phyloP scores from a whole-genome alignment of 2,797 vertebrate genomes.

The Craterocephalus amniculus region DNA sequence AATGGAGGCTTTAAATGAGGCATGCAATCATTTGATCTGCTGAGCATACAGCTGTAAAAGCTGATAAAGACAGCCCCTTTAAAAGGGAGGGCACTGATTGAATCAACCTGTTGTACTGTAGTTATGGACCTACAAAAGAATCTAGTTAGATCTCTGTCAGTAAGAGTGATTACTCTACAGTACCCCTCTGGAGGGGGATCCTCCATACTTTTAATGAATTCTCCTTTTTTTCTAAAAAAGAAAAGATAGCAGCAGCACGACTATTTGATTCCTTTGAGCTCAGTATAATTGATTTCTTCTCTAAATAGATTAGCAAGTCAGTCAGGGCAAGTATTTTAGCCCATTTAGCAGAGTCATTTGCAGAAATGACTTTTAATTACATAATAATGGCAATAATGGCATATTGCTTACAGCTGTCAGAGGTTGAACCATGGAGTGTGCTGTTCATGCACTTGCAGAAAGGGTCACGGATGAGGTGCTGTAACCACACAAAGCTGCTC shows the following conservation, averaged over 20 bases:
- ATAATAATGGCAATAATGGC: constrained; percentile 77
- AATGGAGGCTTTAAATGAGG: constrained; percentile 47
- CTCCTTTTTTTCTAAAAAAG: constrained; percentile 53
- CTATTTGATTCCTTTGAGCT: constrained; percentile 67
- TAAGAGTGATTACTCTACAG: constrained; percentile 65
- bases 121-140: constrained; percentile 59
- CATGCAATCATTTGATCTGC: constrained; percentile 46
- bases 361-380: constrained; percentile 81
- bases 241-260: constrained; percentile 67
- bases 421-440: constrained; percentile 36
- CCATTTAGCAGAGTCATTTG: constrained; percentile 76
- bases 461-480: constrained; percentile 53
- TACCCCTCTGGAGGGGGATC: constrained; percentile 51
- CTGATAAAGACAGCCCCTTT: constrained; percentile 55
- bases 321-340: constrained; percentile 64
- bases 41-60: constrained; percentile 52
- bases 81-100: constrained; percentile 48
- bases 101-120: constrained; percentile 50
- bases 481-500: constrained; percentile 48
- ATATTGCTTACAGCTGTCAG: constrained; percentile 73
- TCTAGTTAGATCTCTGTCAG: constrained; percentile 64
- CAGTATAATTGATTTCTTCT: constrained; percentile 71
- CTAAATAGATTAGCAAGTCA: constrained; percentile 75
- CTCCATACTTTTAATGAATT: constrained; percentile 71
- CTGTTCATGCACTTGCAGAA: constrained; percentile 38